Evolutionary conservation across 2,888 invertebrate species (phyloP), one percentile per base, ranked within the genome.

Genomic region (Trilocha varians): DNA sequence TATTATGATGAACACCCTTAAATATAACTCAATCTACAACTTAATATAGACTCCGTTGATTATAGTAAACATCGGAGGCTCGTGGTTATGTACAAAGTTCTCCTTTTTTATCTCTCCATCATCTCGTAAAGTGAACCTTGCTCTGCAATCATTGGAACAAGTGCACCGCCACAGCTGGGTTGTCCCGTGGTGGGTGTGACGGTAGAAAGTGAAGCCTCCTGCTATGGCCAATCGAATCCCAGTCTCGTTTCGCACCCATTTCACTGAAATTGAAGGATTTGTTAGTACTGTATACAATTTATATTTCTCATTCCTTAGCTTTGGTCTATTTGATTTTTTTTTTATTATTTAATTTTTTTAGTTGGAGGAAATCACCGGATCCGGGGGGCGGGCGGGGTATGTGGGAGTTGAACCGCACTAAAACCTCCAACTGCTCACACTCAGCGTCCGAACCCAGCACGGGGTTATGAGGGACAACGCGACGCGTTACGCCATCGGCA

Each of bases 21-120:
- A 18, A 18, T 18, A 18, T 18, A 18, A 6, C n/a, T 6, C 5
- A 8, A 18, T 25, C 11, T 45, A 55, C 32, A 53, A 39, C 37
- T 48, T 58, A 36, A 53, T 44, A 43, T 50, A 56, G 18, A 56
- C 36, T 5, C 59, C 60, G 17, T 55, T 40, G 6, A 42, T 48
- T 32, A 62, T 52, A 5, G 57, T 9, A 44, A 47, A 57, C 1
- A 25, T 43, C 9, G 51, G 44, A 1, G 48, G 40, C 8, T 9
- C 14, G 34, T 55, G 53, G 11, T 40, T 34, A 34, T 55, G 55
- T 18, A 18, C 18, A 2, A 37, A 18, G 5, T 8, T 13, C 9
- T 16, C 18, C 38, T 33, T 3, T 37, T 25, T 5, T 8, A 41
- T 32, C 6, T 2, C 3, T 5, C 25, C 25, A 11, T 25, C 11